Conservation (phyloP, 2,888 invertebrate genomes). For the Thymelicus acteon region DNA sequence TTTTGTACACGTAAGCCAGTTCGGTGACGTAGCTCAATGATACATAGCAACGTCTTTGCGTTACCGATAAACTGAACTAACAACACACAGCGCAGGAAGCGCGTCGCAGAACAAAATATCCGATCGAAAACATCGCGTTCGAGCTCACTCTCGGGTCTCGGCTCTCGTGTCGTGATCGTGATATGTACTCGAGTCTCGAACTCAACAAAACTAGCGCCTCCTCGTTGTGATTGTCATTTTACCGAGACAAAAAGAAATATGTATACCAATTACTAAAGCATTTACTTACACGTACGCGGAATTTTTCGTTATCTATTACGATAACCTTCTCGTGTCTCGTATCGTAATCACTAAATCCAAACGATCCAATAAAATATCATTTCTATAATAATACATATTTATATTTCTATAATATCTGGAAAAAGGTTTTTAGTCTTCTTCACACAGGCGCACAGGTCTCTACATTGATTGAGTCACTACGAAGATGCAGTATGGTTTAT, state of each 20-base stretch:
- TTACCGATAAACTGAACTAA: constrained; percentile 60
- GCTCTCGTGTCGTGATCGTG: constrained; percentile 27
- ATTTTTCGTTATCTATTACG: background rate
- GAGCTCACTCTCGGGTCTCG: constrained; percentile 21
- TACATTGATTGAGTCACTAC: too few relatives aligned
- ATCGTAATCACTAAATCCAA: background rate
- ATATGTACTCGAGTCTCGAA: background rate
- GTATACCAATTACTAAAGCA: background rate
- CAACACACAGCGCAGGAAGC: constrained; percentile 61
- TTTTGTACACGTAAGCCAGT: constrained; percentile 60
- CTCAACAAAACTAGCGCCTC: constrained; percentile 8
- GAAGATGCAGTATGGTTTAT: too few relatives aligned
- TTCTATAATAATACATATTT: too few relatives aligned
- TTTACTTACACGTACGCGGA: constrained; percentile 8
- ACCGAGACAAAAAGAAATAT: constrained; percentile 2
- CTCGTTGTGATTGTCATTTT: background rate
- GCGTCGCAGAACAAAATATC: constrained; percentile 66
- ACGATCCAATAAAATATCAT: background rate
- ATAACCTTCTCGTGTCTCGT: background rate
- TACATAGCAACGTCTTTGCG: constrained; percentile 59
- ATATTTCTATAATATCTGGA: too few relatives aligned
- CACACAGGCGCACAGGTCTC: too few relatives aligned
- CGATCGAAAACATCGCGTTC: constrained; percentile 59
- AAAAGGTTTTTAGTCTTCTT: too few relatives aligned
- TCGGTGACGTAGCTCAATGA: constrained; percentile 58